These are phyloP conservation scores for Styela clava DNA, from an alignment of 23 tunicate genomes.

Conservation along the genomic window DNA sequence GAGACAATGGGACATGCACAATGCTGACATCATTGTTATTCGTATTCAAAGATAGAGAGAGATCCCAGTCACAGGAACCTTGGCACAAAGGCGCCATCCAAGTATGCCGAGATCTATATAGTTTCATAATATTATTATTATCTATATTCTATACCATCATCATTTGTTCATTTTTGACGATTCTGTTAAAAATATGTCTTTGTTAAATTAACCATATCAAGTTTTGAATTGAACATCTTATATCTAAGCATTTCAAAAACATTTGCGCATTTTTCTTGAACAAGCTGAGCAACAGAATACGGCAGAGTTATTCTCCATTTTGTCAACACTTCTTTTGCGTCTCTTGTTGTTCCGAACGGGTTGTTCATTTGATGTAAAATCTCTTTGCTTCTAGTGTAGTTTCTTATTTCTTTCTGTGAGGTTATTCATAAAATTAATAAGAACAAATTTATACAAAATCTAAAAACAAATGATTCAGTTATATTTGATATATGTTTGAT, in stretches of 20 bases:
- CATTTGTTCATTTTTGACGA: too few species aligned
- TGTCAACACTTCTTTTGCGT: slow-evolving; percentile 20
- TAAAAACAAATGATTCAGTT: not conserved
- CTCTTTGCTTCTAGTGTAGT: slow-evolving; percentile 10
- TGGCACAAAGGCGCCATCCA: too few species aligned
- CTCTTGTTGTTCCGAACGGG: slow-evolving; percentile 23
- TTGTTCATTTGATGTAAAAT: slow-evolving; percentile 2
- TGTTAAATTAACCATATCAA: not conserved
- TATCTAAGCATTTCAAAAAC: slow-evolving; percentile 25
- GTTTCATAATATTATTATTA: too few species aligned
- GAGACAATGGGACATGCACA: too few species aligned
- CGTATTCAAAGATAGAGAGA: too few species aligned
- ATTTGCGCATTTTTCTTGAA: slow-evolving; percentile 38
- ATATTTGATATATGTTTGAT: too few species aligned
- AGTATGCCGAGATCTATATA: too few species aligned
- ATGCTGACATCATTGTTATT: too few species aligned
- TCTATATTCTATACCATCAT: too few species aligned
- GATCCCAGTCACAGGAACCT: too few species aligned
- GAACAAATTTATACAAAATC: not conserved
- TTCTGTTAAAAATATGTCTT: not conserved
- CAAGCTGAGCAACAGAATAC: not conserved
- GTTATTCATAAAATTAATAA: too few species aligned
- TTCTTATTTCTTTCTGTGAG: not conserved
- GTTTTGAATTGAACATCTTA: not conserved
- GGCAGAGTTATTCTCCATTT: slow-evolving; percentile 36